Conservation (phyloP, 2,888 invertebrate species). For the Pterostichus niger region DNA sequence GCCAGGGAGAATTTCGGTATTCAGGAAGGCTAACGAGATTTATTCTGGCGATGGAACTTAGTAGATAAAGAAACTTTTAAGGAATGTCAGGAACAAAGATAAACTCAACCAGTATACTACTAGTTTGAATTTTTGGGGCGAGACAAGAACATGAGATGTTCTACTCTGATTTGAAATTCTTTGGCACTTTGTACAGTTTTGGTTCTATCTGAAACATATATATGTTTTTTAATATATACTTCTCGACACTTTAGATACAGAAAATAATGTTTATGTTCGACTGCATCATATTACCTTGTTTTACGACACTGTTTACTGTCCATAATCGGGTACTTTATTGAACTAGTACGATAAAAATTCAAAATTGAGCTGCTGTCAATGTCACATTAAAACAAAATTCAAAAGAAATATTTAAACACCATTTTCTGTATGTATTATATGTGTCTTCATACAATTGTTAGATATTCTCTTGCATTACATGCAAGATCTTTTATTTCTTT, state of each 20-base stretch:
- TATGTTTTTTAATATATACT: background rate
- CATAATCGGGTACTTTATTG: too few relatives aligned
- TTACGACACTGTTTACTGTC: too few relatives aligned
- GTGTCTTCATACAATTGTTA: too few relatives aligned
- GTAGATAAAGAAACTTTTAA: conserved; percentile 27
- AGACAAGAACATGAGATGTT: background rate
- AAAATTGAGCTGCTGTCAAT: too few relatives aligned
- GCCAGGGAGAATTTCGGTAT: background rate
- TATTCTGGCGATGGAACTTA: background rate
- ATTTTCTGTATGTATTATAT: too few relatives aligned
- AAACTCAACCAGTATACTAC: background rate
- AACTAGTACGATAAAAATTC: too few relatives aligned
- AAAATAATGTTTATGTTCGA: background rate
- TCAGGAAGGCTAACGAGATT: background rate
- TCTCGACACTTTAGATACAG: background rate
- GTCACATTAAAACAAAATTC: too few relatives aligned
- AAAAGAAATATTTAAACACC: too few relatives aligned
- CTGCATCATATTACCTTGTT: too few relatives aligned
- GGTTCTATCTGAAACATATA: conserved; percentile 1
- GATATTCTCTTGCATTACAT: too few relatives aligned
- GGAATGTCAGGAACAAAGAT: background rate
- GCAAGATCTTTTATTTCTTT: too few relatives aligned
- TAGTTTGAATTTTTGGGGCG: conserved; percentile 2
- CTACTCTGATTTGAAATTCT: conserved; percentile 29
- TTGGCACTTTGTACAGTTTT: background rate